Evolutionary conservation across 2,797 vertebrate genomes (phyloP), one percentile per base, ranked within the genome.

Genomic region (Gallinago stenura): DNA sequence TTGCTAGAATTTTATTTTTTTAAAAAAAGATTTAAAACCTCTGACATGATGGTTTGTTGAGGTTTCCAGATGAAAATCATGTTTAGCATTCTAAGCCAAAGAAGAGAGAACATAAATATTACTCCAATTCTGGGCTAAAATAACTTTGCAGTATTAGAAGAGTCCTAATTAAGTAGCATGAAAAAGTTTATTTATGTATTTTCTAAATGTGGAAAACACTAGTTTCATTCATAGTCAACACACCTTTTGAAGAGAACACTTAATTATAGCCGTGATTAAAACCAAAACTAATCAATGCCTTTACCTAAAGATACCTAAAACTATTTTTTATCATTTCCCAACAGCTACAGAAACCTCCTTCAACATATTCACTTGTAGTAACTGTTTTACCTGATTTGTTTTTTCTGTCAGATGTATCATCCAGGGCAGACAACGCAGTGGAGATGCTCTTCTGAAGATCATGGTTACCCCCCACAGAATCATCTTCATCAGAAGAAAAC

Each of bases 401-500:
- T 97, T 98, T 99, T 95, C 98, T 98, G 87, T 99, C 99, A 76
- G 98, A 97, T 69, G 98, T 96, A 91, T 99, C 98, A 94, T 99
- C 99, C 96, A 99, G 97, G 85, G 98, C 98, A 53, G 98, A 98
- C 75, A 99, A 98, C 0, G 98, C 99, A 76, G 99, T 98, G 87
- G 98, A 98, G 94, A 99, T 98, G 95, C 98, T 99, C 98, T 99
- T 99, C 95, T 99, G 99, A 96, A 99, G 98, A 87, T 99, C 99
- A 19, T 99, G 98, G 97, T 99, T 99, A 96, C 98, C 99, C 28
- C 98, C 98, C 51, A 98, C 99, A 80, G 98, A 99, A 97, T 99
- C 99, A 69, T 99, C 99, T 90, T 99, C 99, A 84, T 99, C 99
- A 7, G 99, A 99, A 94, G 99, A 99, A 98, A 99, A 99, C 0